A percentile compares a stretch with the other conserved stretches of the same genome.
phyloP scores from a whole-genome alignment of 1,140 invertebrate species.

The Xylocopa sonorina region DNA sequence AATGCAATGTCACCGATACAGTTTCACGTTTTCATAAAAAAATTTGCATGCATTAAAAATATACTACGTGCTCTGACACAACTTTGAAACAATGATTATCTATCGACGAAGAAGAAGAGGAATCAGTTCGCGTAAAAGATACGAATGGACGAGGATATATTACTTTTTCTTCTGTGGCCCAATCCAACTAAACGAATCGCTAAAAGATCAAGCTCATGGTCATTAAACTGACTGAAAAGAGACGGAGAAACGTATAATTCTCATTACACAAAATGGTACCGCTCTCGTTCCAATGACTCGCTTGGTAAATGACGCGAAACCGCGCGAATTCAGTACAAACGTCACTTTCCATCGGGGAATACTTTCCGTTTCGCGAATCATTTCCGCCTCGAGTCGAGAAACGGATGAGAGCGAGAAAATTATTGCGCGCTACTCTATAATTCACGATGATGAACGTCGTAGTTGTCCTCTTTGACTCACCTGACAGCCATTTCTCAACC shows the following conservation, averaged over 20 bases:
- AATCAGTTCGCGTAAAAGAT: too few species aligned
- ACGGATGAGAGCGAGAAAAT: neutral
- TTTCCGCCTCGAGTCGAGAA: constrained; percentile 54
- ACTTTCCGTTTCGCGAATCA: constrained; percentile 47
- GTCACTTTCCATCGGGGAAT: constrained; percentile 48
- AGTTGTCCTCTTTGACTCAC: neutral
- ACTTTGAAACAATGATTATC: neutral
- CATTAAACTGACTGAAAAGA: neutral
- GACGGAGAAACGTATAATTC: constrained; percentile 1
- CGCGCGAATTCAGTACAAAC: constrained; percentile 43
- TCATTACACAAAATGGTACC: constrained; percentile 12
- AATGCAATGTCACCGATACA: too few species aligned
- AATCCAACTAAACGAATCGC: neutral
- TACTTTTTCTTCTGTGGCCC: neutral
- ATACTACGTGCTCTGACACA: neutral
- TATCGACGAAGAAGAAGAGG: neutral
- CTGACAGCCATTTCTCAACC: too few species aligned
- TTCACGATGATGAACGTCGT: neutral
- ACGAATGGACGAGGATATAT: neutral
- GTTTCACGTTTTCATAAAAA: too few species aligned
- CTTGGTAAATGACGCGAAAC: constrained; percentile 52
- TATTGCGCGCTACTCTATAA: neutral
- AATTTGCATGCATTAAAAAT: too few species aligned
- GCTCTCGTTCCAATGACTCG: constrained; percentile 41
- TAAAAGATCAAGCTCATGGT: constrained; percentile 43